Conservation (phyloP, 2,888 invertebrate species). For the Octodonta nipae region DNA sequence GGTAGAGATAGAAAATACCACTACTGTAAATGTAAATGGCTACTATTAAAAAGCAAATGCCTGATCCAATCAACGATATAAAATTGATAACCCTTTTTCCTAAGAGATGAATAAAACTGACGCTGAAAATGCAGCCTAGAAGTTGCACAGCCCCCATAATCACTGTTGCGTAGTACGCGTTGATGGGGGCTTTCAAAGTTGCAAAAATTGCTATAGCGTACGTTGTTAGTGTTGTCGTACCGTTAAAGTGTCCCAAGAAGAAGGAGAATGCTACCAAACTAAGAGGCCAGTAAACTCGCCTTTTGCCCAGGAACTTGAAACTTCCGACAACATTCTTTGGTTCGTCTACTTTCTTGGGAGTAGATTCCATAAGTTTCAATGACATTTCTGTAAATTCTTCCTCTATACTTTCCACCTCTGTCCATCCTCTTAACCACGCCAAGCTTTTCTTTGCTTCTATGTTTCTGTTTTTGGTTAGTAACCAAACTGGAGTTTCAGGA, state of each 20-base stretch:
- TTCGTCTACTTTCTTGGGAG: background rate
- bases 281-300: constrained; percentile 56
- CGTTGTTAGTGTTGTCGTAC: constrained; percentile 59
- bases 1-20: constrained; percentile 20
- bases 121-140: constrained; percentile 51
- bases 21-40: constrained; percentile 41
- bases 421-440: constrained; percentile 72
- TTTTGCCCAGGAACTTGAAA: constrained; percentile 37
- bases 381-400: constrained; percentile 44
- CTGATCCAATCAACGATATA: constrained; percentile 52
- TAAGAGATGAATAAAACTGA: constrained; percentile 52
- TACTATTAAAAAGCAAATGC: constrained; percentile 48
- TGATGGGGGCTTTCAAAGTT: constrained; percentile 55
- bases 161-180: constrained; percentile 63
- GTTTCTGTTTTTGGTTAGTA: constrained; percentile 51
- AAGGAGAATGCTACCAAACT: constrained; percentile 51
- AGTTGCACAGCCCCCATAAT: constrained; percentile 58
- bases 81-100: constrained; percentile 60
- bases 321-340: constrained; percentile 7
- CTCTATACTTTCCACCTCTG: constrained; percentile 45
- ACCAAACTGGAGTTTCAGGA: constrained; percentile 73
- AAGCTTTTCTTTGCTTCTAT: constrained; percentile 55
- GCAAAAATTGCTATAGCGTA: constrained; percentile 64
- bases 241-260: constrained; percentile 62
- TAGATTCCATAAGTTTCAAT: constrained; percentile 11